Evolutionary conservation across 2,888 invertebrate species (phyloP).

Genomic region (Cylindroiulus punctatus): DNA sequence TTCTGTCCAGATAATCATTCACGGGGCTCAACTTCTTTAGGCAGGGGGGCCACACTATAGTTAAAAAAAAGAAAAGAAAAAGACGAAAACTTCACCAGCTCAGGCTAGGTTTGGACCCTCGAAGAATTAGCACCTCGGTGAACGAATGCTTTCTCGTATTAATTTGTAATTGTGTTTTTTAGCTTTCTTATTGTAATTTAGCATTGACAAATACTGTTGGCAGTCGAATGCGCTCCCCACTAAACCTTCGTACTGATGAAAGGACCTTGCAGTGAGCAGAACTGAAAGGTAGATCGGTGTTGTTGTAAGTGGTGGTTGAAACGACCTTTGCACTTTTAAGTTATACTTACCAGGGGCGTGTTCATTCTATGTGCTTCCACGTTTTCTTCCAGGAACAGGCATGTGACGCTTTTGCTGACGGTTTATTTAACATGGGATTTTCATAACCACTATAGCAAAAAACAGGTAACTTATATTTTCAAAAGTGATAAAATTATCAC

Average conservation of each 20-base stretch:
- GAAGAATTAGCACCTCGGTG: slow-evolving; percentile 26
- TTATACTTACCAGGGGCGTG: slow-evolving; percentile 23
- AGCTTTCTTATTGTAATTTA: slow-evolving; percentile 27
- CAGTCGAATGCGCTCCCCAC: slow-evolving; percentile 8
- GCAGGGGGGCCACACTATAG: slow-evolving; percentile 11
- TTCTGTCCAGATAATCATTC: slow-evolving; percentile 42
- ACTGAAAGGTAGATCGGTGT: not conserved
- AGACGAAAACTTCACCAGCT: not conserved
- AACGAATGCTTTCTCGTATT: slow-evolving; percentile 19
- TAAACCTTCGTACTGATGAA: not conserved
- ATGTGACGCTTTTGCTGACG: not conserved
- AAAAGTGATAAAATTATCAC: not conserved
- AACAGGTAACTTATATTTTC: not conserved
- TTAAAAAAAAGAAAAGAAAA: not conserved
- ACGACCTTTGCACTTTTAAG: slow-evolving; percentile 29
- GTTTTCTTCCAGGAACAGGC: slow-evolving; percentile 25
- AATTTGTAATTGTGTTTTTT: slow-evolving; percentile 34
- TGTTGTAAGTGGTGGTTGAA: not conserved
- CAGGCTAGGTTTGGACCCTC: slow-evolving; percentile 33
- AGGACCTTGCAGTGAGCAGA: not conserved
- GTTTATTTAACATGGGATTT: not conserved
- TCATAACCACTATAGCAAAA: not conserved
- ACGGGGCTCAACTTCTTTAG: not conserved
- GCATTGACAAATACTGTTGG: not conserved
- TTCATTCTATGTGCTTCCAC: slow-evolving; percentile 38